phyloP scores from a whole-genome alignment of 2,888 invertebrate species.

The Mythimna pallens region DNA sequence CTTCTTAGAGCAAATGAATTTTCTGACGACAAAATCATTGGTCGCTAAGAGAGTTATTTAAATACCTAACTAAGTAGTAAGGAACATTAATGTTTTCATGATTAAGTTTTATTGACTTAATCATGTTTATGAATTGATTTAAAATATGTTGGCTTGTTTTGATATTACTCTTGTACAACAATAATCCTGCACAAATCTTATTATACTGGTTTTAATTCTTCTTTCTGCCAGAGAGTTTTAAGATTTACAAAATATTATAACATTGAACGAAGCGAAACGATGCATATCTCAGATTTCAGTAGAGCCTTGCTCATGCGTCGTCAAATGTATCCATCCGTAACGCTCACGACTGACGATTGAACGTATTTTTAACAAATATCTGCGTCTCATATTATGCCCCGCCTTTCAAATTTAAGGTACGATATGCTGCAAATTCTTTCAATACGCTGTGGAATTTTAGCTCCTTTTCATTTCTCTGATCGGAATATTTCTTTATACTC shows the following conservation, averaged over 20 bases:
- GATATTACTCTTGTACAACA: too few relatives aligned
- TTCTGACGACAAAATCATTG: too few relatives aligned
- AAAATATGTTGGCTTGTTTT: background rate
- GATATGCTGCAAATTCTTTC: slow-evolving; percentile 31
- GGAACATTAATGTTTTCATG: too few relatives aligned
- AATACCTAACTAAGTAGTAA: too few relatives aligned
- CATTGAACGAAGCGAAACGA: too few relatives aligned
- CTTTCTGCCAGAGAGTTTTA: too few relatives aligned
- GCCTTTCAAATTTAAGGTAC: slow-evolving; percentile 6
- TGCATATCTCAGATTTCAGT: background rate
- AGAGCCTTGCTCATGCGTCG: background rate
- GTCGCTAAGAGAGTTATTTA: too few relatives aligned
- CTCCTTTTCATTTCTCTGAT: slow-evolving; percentile 36
- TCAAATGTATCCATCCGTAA: slow-evolving; percentile 9
- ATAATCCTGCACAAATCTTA: background rate
- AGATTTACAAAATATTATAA: too few relatives aligned
- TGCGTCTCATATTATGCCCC: slow-evolving; percentile 6
- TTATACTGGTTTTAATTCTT: background rate
- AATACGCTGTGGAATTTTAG: slow-evolving; percentile 13
- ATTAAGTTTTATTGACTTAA: too few relatives aligned
- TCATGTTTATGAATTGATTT: too few relatives aligned
- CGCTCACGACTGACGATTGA: slow-evolving; percentile 27
- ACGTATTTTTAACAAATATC: slow-evolving; percentile 37
- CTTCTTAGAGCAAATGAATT: too few relatives aligned
- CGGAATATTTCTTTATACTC: slow-evolving; percentile 30